Evolutionary conservation across 2,797 vertebrate species (phyloP).

Genomic region (Aldrovandia affinis): DNA sequence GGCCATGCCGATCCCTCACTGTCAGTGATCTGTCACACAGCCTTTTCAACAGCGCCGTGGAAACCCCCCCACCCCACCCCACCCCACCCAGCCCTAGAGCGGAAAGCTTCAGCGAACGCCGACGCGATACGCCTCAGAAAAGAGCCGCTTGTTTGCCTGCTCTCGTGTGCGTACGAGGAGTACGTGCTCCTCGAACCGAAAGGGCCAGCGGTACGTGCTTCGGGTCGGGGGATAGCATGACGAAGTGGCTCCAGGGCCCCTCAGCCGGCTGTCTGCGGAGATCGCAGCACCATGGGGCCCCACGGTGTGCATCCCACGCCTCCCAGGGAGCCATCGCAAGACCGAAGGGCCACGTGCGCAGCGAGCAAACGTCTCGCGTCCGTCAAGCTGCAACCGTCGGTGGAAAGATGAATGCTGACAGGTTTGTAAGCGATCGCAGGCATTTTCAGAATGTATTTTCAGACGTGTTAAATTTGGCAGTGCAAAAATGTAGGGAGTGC

Average conservation of each 20-base stretch:
- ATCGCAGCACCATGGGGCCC: neutral
- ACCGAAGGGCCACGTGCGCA: neutral
- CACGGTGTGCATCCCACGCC: neutral
- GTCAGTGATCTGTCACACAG: constrained; percentile 8
- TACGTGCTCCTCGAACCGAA: constrained; percentile 1
- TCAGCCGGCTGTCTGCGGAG: neutral
- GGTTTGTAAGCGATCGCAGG: neutral
- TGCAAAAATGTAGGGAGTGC: neutral
- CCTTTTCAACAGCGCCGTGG: neutral
- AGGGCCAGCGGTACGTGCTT: neutral
- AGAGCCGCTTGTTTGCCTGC: neutral
- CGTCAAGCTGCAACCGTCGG: neutral
- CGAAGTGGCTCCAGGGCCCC: neutral
- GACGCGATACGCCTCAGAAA: neutral
- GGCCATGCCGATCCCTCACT: neutral
- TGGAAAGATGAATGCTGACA: neutral
- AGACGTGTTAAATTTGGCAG: neutral
- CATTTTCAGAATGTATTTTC: neutral
- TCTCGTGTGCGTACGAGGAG: neutral
- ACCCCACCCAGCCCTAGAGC: neutral
- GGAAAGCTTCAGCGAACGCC: neutral
- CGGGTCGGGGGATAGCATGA: neutral
- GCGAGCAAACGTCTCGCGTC: neutral
- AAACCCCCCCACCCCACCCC: too few species aligned
- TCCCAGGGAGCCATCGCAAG: neutral